Percentiles rank a stretch among this genome's conserved stretches.
Evolutionary conservation across 2,888 invertebrate genomes (phyloP).

Genomic region (Drosophila suboccidentalis): DNA sequence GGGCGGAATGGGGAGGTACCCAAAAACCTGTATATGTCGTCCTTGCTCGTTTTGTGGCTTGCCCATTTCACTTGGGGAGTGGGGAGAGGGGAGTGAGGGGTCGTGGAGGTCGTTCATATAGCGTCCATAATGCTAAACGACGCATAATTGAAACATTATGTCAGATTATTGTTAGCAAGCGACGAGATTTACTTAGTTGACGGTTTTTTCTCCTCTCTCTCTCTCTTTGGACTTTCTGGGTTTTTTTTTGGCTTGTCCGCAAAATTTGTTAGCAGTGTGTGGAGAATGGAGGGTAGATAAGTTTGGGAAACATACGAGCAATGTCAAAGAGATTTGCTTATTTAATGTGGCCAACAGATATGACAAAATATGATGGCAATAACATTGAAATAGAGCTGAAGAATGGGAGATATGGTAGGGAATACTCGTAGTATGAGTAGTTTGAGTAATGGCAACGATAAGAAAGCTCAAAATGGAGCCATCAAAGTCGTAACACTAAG

Average conservation of each 20-base stretch:
- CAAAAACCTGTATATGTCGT: conserved; percentile 31
- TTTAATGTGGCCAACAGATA: conserved; percentile 57
- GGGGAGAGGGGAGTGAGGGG: neutral
- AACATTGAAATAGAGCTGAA: conserved; percentile 14
- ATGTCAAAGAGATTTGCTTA: conserved; percentile 64
- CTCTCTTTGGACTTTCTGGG: conserved; percentile 2
- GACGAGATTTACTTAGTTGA: conserved; percentile 77
- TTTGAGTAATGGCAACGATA: conserved; percentile 57
- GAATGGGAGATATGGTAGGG: neutral
- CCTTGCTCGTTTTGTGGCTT: conserved; percentile 45
- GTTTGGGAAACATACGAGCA: conserved; percentile 60
- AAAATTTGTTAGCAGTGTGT: conserved; percentile 29
- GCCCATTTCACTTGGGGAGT: conserved; percentile 16
- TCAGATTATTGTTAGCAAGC: conserved; percentile 82
- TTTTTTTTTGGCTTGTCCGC: conserved; percentile 19
- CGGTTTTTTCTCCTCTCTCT: conserved; percentile 52
- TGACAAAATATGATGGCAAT: conserved; percentile 54
- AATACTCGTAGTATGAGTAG: conserved; percentile 8
- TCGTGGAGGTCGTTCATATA: conserved; percentile 62
- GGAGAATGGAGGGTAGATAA: conserved; percentile 27
- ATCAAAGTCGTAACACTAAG: conserved; percentile 10
- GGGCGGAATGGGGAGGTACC: conserved; percentile 1
- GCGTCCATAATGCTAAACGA: conserved; percentile 79
- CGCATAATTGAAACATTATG: conserved; percentile 84
- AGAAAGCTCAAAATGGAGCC: conserved; percentile 42